phyloP scores from a whole-genome alignment of 2,797 vertebrate species.

The Pagetopsis macropterus region DNA sequence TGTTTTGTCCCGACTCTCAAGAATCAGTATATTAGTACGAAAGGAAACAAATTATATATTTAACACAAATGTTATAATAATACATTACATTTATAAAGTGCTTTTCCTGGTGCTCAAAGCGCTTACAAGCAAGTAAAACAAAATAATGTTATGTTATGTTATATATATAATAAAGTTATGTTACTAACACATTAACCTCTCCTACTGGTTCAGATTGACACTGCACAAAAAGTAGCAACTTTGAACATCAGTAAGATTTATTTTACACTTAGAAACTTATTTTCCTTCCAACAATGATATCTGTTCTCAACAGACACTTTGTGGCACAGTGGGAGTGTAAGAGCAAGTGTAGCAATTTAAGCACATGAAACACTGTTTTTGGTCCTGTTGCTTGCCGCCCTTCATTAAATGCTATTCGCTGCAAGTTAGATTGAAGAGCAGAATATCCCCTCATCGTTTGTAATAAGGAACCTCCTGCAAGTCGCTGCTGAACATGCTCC shows the following conservation, averaged over 20 bases:
- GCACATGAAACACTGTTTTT: neutral
- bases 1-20: too few relatives aligned
- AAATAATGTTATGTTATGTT: too few relatives aligned
- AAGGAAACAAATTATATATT: neutral
- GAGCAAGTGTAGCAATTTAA: conserved; percentile 1
- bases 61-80: neutral
- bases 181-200: neutral
- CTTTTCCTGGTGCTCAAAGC: too few relatives aligned
- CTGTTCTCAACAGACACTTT: neutral
- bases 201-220: neutral
- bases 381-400: conserved; percentile 3
- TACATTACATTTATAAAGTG: too few relatives aligned
- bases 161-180: neutral
- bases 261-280: neutral
- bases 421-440: conserved; percentile 7
- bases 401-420: conserved; percentile 43
- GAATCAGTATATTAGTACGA: neutral
- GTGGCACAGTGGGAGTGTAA: neutral
- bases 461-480: conserved; percentile 22
- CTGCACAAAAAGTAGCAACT: neutral
- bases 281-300: neutral
- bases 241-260: neutral
- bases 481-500: conserved; percentile 2
- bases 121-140: too few relatives aligned
- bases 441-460: conserved; percentile 11